These are phyloP conservation scores for Myotis brandtii DNA, from an alignment of 2,113 vertebrate genomes.

Conservation along the genomic window DNA sequence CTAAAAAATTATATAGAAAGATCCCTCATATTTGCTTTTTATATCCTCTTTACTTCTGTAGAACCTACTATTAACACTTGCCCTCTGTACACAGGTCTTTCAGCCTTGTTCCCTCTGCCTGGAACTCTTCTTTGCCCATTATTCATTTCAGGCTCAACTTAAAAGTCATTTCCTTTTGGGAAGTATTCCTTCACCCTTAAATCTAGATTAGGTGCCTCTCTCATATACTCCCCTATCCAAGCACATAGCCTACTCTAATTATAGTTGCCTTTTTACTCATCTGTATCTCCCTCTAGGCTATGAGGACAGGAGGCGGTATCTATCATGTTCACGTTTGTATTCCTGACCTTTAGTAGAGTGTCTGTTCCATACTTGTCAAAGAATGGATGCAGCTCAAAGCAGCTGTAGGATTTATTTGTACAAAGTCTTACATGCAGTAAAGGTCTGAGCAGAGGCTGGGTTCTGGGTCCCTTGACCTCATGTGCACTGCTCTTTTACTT, in stretches of 20 bases:
- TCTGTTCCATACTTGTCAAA: not conserved
- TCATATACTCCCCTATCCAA: not conserved
- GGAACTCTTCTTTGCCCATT: not conserved
- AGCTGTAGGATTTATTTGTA: not conserved
- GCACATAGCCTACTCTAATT: not conserved
- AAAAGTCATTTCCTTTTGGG: not conserved
- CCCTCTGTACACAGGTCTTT: not conserved
- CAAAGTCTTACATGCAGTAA: not conserved
- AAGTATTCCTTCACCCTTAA: slow-evolving; percentile 19
- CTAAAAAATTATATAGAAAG: slow-evolving; percentile 1
- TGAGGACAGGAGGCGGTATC: not conserved
- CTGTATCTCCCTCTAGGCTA: not conserved
- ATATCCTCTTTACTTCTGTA: not conserved
- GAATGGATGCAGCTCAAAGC: not conserved
- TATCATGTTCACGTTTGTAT: not conserved
- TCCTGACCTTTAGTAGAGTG: not conserved
- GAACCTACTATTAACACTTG: not conserved
- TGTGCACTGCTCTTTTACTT: not conserved
- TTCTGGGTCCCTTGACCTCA: not conserved
- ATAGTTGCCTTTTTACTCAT: not conserved
- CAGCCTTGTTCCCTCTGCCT: not conserved
- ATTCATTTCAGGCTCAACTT: not conserved
- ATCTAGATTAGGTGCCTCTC: not conserved
- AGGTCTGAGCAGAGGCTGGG: slow-evolving; percentile 14
- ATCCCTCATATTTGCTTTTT: not conserved